Conservation (phyloP, 2,888 invertebrate species). For the Hirudinaria manillensis region DNA sequence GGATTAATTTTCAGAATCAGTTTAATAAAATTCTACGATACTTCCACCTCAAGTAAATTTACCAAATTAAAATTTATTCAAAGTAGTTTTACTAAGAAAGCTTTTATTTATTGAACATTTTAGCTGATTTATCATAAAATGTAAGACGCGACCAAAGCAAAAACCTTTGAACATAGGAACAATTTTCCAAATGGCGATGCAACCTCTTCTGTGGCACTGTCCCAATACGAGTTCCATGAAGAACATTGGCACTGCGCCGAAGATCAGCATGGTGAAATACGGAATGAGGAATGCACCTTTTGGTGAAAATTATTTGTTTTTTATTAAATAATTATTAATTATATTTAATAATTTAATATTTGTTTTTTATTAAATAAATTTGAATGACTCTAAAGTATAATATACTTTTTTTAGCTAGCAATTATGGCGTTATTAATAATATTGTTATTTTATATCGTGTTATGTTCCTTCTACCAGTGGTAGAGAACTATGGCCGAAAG, state of each 20-base stretch:
- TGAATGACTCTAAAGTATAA: no score
- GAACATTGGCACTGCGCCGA: slow-evolving; percentile 83
- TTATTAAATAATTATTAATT: not conserved
- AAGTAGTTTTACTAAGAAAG: no score
- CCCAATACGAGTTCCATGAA: slow-evolving; percentile 90
- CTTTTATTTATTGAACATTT: no score
- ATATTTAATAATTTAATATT: not conserved
- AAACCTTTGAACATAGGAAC: slow-evolving; percentile 77
- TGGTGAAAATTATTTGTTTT: slow-evolving; percentile 3
- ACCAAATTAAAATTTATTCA: no score
- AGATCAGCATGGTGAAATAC: slow-evolving; percentile 80
- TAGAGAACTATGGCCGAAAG: no score
- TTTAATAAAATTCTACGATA: no score
- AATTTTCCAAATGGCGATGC: slow-evolving; percentile 84
- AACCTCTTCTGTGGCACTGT: slow-evolving; percentile 84
- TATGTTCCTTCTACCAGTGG: no score
- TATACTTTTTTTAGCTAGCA: no score
- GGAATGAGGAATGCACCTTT: slow-evolving; percentile 81
- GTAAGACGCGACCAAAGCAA: slow-evolving; percentile 54
- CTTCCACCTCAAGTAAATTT: no score
- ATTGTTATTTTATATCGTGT: no score
- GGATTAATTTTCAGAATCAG: no score
- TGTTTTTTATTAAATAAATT: not conserved
- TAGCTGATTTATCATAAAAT: not conserved
- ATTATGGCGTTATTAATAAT: no score